phyloP scores from a whole-genome alignment of 2,797 vertebrate genomes.

The Austrolebias charrua region DNA sequence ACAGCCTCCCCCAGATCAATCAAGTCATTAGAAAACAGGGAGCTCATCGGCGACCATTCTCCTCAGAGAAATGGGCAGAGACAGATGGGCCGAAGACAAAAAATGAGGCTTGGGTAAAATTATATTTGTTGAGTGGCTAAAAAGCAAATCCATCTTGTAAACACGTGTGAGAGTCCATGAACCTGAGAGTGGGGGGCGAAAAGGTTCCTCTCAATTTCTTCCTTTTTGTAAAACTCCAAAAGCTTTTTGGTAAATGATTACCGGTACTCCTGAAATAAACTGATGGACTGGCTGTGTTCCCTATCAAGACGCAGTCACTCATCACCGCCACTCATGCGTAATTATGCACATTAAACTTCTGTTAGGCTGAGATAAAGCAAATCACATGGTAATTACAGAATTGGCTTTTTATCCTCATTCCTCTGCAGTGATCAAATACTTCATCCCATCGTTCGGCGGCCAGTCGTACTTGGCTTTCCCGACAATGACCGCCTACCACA shows the following conservation, averaged over 20 bases:
- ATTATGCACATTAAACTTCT: conserved; percentile 45
- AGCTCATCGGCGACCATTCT: conserved; percentile 73
- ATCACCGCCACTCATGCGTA: conserved; percentile 27
- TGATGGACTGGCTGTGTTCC: conserved; percentile 29
- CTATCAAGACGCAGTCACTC: conserved; percentile 22
- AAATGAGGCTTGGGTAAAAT: conserved; percentile 47
- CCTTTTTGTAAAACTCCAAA: conserved; percentile 30
- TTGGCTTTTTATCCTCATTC: conserved; percentile 27
- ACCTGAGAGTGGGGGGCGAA: conserved; percentile 2
- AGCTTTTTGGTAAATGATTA: conserved; percentile 16
- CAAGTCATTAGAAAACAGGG: conserved; percentile 69
- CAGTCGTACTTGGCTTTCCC: conserved; percentile 92
- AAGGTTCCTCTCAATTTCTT: conserved; percentile 11
- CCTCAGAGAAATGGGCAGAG: conserved; percentile 48
- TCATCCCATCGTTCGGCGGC: conserved; percentile 89
- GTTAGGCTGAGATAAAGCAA: conserved; percentile 15
- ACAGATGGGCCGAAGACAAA: conserved; percentile 45
- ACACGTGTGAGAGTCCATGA: background rate
- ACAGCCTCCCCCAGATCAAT: conserved; percentile 70
- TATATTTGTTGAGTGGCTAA: conserved; percentile 48
- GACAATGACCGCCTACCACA: conserved; percentile 94
- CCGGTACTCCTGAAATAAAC: conserved; percentile 48
- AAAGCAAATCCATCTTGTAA: conserved; percentile 36
- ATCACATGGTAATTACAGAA: conserved; percentile 27
- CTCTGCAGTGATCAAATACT: conserved; percentile 83